Conservation (phyloP, 2,888 invertebrate species). For the Litoditis marina region DNA sequence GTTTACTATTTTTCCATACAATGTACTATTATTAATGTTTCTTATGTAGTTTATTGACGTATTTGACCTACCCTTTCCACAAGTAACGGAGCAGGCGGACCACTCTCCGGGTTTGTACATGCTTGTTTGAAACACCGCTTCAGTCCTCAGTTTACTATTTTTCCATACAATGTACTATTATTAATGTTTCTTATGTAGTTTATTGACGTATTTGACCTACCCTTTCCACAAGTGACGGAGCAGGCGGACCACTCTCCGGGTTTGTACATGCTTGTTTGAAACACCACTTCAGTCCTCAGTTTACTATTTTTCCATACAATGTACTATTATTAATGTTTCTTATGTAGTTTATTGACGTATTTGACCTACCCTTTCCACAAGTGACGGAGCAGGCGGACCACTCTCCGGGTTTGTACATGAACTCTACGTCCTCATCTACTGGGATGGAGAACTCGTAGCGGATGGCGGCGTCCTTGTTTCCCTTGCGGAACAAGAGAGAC, state of each 20-base stretch:
- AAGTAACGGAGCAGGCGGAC: slow-evolving; percentile 78
- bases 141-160: too few species aligned
- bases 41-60: too few species aligned
- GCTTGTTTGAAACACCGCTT: too few species aligned
- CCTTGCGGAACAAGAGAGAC: slow-evolving; percentile 74
- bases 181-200: too few species aligned
- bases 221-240: slow-evolving; percentile 84
- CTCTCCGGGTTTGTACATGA: slow-evolving; percentile 78
- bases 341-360: not conserved
- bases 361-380: slow-evolving; percentile 79
- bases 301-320: too few species aligned
- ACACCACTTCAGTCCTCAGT: too few species aligned
- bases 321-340: slow-evolving; percentile 3
- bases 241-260: slow-evolving; percentile 77
- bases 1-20: too few species aligned
- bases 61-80: slow-evolving; percentile 80
- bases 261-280: slow-evolving; percentile 82
- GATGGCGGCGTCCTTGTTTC: slow-evolving; percentile 71
- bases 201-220: slow-evolving; percentile 67
- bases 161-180: too few species aligned
- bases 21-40: too few species aligned
- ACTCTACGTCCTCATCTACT: slow-evolving; percentile 71
- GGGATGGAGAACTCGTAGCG: slow-evolving; percentile 87
- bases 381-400: slow-evolving; percentile 79
- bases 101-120: slow-evolving; percentile 80